Percentiles rank a stretch among this genome's conserved stretches.
phyloP scores from a whole-genome alignment of 2,888 invertebrate genomes.

The Ischnus inquisitorius region DNA sequence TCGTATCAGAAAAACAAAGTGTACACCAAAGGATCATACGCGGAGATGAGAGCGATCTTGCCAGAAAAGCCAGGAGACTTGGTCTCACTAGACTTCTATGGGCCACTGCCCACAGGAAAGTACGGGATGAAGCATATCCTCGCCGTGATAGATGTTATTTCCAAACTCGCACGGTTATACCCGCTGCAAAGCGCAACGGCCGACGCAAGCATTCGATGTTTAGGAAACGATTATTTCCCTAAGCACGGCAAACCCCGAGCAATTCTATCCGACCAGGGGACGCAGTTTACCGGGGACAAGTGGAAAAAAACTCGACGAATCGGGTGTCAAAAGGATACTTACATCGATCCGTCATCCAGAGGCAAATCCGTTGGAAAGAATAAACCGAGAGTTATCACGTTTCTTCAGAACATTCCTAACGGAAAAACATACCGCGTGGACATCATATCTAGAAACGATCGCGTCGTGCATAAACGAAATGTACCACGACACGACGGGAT shows the following conservation, averaged over 20 bases:
- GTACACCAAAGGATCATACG: background rate
- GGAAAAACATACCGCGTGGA: background rate
- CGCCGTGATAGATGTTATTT: background rate
- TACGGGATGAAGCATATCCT: background rate
- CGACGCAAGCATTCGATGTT: background rate
- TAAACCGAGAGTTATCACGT: slow-evolving; percentile 2
- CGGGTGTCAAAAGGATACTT: too few relatives aligned
- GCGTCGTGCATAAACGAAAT: background rate
- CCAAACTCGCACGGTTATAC: background rate
- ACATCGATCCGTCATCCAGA: background rate
- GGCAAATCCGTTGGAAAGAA: slow-evolving; percentile 4
- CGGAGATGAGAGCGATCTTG: background rate
- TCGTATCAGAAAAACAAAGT: slow-evolving; percentile 14
- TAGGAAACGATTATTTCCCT: background rate
- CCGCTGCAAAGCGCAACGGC: too few relatives aligned
- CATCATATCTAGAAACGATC: background rate
- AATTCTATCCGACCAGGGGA: slow-evolving; percentile 14
- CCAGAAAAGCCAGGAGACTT: background rate
- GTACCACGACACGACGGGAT: background rate
- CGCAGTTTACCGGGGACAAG: slow-evolving; percentile 9
- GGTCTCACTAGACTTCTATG: slow-evolving; percentile 6
- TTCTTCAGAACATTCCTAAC: background rate
- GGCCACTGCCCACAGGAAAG: background rate
- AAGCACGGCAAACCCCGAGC: background rate
- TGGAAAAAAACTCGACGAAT: background rate